A percentile compares a stretch with the other conserved stretches of the same genome.
These are phyloP conservation scores for Scomber scombrus DNA, from an alignment of 2,113 vertebrate genomes.

Conservation along the genomic window DNA sequence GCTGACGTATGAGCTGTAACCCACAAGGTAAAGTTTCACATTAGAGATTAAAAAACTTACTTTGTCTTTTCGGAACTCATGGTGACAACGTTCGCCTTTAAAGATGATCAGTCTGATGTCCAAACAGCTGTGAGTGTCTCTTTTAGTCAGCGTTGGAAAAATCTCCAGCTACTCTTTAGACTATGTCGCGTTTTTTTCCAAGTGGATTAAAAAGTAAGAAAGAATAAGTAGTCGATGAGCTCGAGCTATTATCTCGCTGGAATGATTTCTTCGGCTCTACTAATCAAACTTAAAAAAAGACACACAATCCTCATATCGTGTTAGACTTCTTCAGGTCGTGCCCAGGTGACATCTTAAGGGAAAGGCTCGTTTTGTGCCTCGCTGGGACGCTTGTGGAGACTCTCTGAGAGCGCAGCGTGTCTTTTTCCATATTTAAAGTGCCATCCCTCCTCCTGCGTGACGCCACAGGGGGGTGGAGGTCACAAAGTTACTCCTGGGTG, in stretches of 20 bases:
- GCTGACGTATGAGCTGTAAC: neutral
- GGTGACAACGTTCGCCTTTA: constrained; percentile 8
- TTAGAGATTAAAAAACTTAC: constrained; percentile 71
- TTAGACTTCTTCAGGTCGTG: neutral
- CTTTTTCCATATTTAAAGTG: constrained; percentile 85
- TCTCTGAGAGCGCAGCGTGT: constrained; percentile 58
- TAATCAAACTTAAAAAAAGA: constrained; percentile 3
- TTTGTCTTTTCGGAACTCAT: constrained; percentile 85
- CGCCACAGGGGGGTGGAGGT: constrained; percentile 67
- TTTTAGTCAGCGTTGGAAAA: neutral
- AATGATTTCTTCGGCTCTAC: constrained; percentile 39
- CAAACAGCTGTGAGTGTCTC: neutral
- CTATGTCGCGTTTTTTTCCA: constrained; percentile 7
- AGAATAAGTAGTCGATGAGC: neutral
- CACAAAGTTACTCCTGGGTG: constrained; percentile 51
- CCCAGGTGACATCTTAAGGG: constrained; percentile 31
- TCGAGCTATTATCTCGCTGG: constrained; percentile 56
- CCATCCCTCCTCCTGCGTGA: constrained; percentile 84
- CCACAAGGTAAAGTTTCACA: neutral
- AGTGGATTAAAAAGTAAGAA: constrained; percentile 1
- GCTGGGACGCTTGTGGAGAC: constrained; percentile 29
- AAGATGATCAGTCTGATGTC: constrained; percentile 5
- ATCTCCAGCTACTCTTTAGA: constrained; percentile 1
- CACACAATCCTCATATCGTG: constrained; percentile 52
- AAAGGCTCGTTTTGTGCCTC: neutral